Percentiles rank a stretch among this genome's conserved stretches.
phyloP scores from a whole-genome alignment of 2,888 invertebrate species.

The Hedya salicella region DNA sequence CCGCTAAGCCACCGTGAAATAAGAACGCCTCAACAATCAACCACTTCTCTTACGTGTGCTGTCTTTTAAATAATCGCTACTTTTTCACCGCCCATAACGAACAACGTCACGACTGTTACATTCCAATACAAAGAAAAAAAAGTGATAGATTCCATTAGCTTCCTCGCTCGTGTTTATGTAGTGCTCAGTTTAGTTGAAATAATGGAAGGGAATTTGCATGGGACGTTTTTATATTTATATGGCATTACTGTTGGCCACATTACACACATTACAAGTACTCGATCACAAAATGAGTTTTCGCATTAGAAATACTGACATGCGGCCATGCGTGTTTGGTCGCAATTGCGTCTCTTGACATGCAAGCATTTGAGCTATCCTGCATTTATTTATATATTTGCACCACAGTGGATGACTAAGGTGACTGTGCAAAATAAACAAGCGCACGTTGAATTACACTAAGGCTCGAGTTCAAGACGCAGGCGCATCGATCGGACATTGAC shows the following conservation, averaged over 20 bases:
- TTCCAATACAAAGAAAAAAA: conserved; percentile 34
- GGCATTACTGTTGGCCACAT: neutral
- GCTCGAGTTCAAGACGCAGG: conserved; percentile 56
- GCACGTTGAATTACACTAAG: conserved; percentile 34
- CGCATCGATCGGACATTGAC: conserved; percentile 61
- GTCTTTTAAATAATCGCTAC: conserved; percentile 58
- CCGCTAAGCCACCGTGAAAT: conserved; percentile 77
- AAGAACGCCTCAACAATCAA: conserved; percentile 68
- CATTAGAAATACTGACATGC: neutral
- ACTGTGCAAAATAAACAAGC: conserved; percentile 30
- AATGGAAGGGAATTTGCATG: conserved; percentile 18
- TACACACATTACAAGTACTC: neutral
- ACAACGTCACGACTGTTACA: conserved; percentile 44
- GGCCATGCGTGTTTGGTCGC: neutral
- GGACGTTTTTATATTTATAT: no score
- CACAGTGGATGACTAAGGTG: conserved; percentile 25
- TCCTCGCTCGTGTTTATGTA: conserved; percentile 35
- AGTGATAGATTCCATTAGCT: conserved; percentile 34
- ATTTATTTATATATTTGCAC: neutral
- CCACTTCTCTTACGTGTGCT: conserved; percentile 67
- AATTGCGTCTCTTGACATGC: neutral
- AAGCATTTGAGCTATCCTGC: neutral
- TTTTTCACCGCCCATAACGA: conserved; percentile 42
- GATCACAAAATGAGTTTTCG: neutral
- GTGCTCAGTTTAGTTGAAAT: conserved; percentile 32